Evolutionary conservation across 2,888 invertebrate species (phyloP).

Genomic region (Drosophila macrospina): DNA sequence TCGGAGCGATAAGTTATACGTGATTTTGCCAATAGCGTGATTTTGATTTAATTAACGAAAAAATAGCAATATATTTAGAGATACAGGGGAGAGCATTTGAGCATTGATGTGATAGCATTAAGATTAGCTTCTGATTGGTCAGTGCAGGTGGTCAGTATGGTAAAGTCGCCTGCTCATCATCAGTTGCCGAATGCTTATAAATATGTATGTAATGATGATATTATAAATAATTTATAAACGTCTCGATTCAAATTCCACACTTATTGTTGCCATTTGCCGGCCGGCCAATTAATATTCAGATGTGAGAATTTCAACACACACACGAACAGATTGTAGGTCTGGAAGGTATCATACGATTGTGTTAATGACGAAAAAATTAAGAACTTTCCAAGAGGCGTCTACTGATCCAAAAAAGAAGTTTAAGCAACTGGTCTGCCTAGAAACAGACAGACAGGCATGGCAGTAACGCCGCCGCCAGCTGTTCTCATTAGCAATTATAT

Average conservation of each 20-base stretch:
- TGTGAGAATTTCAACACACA: conserved; percentile 12
- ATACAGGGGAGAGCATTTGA: no score
- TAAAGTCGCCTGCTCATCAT: conserved; percentile 34
- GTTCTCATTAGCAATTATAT: conserved; percentile 3
- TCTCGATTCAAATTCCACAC: conserved; percentile 45
- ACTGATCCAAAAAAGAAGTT: background rate
- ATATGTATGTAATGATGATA: conserved; percentile 48
- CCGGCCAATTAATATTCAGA: conserved; percentile 43
- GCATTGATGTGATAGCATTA: background rate
- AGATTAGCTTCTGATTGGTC: background rate
- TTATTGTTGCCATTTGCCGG: conserved; percentile 39
- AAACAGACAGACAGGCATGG: conserved; percentile 4
- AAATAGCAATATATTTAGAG: no score
- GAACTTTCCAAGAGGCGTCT: conserved; percentile 16
- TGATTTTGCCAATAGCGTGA: background rate
- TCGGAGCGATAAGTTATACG: conserved; percentile 28
- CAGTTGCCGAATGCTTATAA: conserved; percentile 35
- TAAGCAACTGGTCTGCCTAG: conserved; percentile 8
- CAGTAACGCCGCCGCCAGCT: background rate
- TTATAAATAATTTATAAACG: conserved; percentile 51
- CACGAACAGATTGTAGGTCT: background rate
- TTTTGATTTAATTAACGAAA: no score
- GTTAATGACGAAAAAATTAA: background rate
- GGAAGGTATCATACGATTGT: conserved; percentile 11
- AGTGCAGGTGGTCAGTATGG: conserved; percentile 18